Conservation (phyloP, 2,113 vertebrate species). For the Elaphurus davidianus region DNA sequence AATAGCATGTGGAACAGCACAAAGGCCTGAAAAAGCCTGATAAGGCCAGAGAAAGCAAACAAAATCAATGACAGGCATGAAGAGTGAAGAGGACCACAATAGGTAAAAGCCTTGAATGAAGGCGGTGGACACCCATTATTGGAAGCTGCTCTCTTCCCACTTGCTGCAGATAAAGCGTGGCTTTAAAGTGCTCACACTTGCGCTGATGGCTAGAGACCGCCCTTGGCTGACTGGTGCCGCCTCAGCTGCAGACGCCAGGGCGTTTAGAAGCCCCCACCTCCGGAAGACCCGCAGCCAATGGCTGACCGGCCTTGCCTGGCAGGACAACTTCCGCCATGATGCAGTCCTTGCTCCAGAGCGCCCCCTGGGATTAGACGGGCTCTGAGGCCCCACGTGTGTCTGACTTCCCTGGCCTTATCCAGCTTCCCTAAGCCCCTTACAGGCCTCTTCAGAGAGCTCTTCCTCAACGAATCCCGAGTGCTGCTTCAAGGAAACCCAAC, state of each 20-base stretch:
- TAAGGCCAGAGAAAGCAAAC: neutral
- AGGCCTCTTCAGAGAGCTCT: neutral
- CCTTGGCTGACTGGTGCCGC: neutral
- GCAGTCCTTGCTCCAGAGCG: neutral
- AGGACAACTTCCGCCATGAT: fast-evolving
- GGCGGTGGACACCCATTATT: fast-evolving
- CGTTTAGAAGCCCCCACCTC: neutral
- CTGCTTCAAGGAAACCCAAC: neutral
- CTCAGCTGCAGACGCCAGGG: neutral
- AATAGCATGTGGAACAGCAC: neutral
- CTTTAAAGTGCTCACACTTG: neutral
- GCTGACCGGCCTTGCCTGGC: neutral
- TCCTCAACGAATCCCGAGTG: fast-evolving
- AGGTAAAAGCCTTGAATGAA: too few relatives aligned
- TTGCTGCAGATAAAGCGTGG: fast-evolving
- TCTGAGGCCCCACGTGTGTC: neutral
- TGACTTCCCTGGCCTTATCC: fast-evolving
- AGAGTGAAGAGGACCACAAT: neutral
- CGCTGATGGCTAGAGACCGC: neutral
- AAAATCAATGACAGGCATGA: fast-evolving
- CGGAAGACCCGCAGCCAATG: fast-evolving
- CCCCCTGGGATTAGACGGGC: neutral
- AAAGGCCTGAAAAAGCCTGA: neutral
- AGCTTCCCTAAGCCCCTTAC: neutral
- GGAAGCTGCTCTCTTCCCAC: neutral